phyloP scores from a whole-genome alignment of 2,888 invertebrate genomes.

The Poecilobothrus nobilitatus region DNA sequence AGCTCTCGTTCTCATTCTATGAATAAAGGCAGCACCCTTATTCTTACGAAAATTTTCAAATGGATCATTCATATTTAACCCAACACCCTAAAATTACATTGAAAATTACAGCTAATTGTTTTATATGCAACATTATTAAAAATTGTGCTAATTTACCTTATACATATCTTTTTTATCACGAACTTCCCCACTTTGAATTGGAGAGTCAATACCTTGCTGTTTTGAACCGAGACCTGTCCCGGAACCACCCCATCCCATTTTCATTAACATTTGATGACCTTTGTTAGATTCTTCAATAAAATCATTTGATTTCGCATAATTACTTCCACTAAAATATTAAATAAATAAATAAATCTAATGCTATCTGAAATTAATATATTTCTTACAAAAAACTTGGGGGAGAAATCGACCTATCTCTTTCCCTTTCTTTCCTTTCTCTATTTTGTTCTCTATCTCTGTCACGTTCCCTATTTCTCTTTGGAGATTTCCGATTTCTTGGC shows the following conservation, averaged over 20 bases:
- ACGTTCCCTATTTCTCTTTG: constrained; percentile 38
- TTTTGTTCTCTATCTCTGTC: constrained; percentile 25
- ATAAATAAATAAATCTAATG: no score
- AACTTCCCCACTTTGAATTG: constrained; percentile 83
- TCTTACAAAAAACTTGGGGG: constrained; percentile 73
- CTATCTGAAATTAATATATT: constrained; percentile 17
- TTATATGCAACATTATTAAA: background rate
- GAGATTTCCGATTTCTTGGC: constrained; percentile 38
- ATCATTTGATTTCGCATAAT: constrained; percentile 44
- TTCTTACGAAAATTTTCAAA: constrained; percentile 96
- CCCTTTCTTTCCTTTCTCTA: constrained; percentile 40
- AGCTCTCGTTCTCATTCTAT: constrained; percentile 84
- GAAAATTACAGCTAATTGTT: background rate
- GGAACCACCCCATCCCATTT: constrained; percentile 92
- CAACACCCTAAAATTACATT: constrained; percentile 60
- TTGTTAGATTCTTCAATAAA: constrained; percentile 85
- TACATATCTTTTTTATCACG: constrained; percentile 88
- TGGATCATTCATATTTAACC: constrained; percentile 86
- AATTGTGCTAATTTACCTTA: constrained; percentile 46
- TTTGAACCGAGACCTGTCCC: constrained; percentile 89
- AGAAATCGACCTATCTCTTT: constrained; percentile 44
- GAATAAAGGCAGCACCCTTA: constrained; percentile 90
- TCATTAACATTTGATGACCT: constrained; percentile 92
- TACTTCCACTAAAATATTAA: constrained; percentile 35
- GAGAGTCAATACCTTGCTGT: constrained; percentile 92